Evolutionary conservation across 37 sponge, comb jelly and placozoan genomes (phyloP), one percentile per base, ranked within the genome.

Genomic region (Mnemiopsis leidyi): DNA sequence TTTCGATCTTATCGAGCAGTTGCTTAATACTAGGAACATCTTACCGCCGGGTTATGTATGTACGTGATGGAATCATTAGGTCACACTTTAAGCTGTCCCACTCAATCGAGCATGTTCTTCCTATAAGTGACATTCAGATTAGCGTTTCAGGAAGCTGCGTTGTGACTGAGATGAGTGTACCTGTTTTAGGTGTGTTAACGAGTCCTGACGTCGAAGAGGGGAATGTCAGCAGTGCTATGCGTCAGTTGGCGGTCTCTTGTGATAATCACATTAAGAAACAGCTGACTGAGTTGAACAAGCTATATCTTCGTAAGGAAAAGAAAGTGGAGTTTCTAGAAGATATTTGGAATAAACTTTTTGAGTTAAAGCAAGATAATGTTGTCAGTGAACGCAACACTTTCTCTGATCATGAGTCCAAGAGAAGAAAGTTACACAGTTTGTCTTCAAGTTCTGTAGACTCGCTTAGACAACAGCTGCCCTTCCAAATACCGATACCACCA

Each of bases 261-360:
- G 79, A 77, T 77, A 77, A 28, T 20, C 32, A 31, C 20, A 77
- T 77, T 32, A 32, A 32, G 18, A 31, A 34, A 13, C 32, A 77
- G 36, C 26, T 77, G 79, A 1, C 0, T 33, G 32, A 32, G 1
- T 36, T 77, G 34, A 16, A 9, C 32, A 34, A 18, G 16, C 18
- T 77, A 9, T 32, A 77, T 32, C 36, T 0, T 31, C 36, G 26
- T 21, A 16, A 77, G 1, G 79, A 77, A 32, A 77, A 77, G 79
- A 77, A 77, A 77, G 32, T 32, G 2, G 79, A 77, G 7, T 77
- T 77, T 18, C 36, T 77, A 0, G 36, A 16, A 1, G 79, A 77
- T 33, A 32, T 77, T 28, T 77, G 79, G 79, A 77, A 77, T 32
- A 77, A 77, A 5, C 18, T 77, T 3, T 77, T 77, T 77, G 3